Evolutionary conservation across 2,113 vertebrate species (phyloP), one percentile per base, ranked within the genome.

Genomic region (Loxodonta africana): DNA sequence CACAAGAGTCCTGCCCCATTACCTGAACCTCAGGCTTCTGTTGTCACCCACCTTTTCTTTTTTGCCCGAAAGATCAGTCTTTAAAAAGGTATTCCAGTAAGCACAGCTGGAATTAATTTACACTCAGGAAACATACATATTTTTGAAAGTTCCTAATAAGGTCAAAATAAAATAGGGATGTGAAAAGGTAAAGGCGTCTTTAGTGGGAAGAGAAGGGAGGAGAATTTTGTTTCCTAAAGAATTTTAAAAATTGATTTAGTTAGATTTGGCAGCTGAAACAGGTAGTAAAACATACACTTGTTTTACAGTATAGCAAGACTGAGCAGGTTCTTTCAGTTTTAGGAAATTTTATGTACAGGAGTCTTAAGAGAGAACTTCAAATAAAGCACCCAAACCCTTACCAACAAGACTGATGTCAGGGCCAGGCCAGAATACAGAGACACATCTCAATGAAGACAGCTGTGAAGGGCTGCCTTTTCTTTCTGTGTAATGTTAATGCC

Each of bases 401-500:
- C 77, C 2, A 67, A 60, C 69, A 37, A 83, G 28, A 28, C 17
- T 53, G 30, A 5, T 41, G 91, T 37, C 2, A 44, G 57, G 11
- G 17, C 60, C 93, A 97, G 95, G 1, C 51, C 90, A 25, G 86
- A 93, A 95, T 83, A 96, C 95, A 96, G 95, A 97, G 97, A 96
- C 90, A 97, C 95, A 96, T 74, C 96, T 96, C 95, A 94, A 33
- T 76, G 88, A 6, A 3, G 80, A 96, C 12, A 53, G 10, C 94
- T 71, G 85, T 90, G 84, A 85, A 97, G 97, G 46, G 91, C 94
- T 95, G 90, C 97, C 95, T 48, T 74, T 97, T 97, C 97, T 98
- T 97, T 98, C 98, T 95, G 97, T 95, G 96, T 95, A 73, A 95
- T 5, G 80, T 91, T 97, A 98, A 98, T 98, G 97, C 97, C 94